Evolutionary conservation across 2,113 vertebrate genomes (phyloP).

Genomic region (Pongo pygmaeus): DNA sequence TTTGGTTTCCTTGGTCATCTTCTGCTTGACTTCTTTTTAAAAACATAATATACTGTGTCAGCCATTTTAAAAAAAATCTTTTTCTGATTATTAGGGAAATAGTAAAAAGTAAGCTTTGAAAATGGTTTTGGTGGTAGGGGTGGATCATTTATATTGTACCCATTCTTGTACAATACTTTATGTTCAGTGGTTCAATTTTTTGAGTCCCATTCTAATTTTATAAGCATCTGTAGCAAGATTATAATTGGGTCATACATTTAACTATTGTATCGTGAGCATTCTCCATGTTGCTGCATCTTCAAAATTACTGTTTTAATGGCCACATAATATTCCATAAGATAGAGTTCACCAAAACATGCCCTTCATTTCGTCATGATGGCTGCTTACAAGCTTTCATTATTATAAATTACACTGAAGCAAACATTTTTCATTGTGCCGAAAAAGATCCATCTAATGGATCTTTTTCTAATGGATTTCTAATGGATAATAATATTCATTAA

Average conservation of each 20-base stretch:
- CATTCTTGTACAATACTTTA: not conserved
- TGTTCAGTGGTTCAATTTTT: not conserved
- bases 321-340: not conserved
- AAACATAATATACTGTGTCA: not conserved
- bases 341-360: not conserved
- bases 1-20: not conserved
- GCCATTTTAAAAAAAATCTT: not conserved
- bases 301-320: not conserved
- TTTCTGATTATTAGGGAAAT: not conserved
- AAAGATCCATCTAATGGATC: too few relatives aligned
- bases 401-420: not conserved
- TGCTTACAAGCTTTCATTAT: not conserved
- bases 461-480: not conserved
- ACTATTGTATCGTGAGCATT: not conserved
- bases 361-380: not conserved
- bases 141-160: not conserved
- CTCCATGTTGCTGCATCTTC: not conserved
- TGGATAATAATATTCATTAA: not conserved
- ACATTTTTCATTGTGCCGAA: not conserved
- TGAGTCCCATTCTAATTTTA: not conserved
- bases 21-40: not conserved
- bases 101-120: conserved; percentile 27
- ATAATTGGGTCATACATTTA: not conserved
- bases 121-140: not conserved
- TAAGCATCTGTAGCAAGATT: not conserved